Conservation (phyloP, 2,797 vertebrate genomes). For the Arrhamphus sclerolepis region DNA sequence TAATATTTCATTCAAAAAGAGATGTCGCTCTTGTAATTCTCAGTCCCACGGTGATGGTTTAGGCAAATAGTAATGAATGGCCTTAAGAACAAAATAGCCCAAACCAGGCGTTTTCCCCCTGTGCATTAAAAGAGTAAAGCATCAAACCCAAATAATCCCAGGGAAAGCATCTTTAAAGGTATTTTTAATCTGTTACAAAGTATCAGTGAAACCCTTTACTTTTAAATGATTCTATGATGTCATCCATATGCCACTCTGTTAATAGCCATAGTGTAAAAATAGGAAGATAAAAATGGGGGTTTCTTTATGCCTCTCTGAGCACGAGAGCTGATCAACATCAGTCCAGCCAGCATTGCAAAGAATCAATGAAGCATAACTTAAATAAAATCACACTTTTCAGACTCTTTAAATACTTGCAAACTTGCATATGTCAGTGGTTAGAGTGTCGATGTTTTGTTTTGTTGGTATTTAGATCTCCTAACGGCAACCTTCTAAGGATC, state of each 20-base stretch:
- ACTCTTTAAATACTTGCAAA: conserved; percentile 58
- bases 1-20: conserved; percentile 36
- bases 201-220: conserved; percentile 71
- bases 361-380: conserved; percentile 22
- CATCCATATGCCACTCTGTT: conserved; percentile 64
- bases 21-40: conserved; percentile 59
- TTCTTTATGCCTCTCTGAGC: conserved; percentile 36
- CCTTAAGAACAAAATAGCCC: conserved; percentile 72
- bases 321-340: conserved; percentile 17
- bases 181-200: conserved; percentile 14
- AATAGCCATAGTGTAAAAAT: conserved; percentile 58
- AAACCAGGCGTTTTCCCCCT: conserved; percentile 60
- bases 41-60: conserved; percentile 43
- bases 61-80: conserved; percentile 69
- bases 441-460: conserved; percentile 40
- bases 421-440: conserved; percentile 78
- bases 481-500: conserved; percentile 58
- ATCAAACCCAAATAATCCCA: conserved; percentile 53
- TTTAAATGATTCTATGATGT: conserved; percentile 74
- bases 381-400: conserved; percentile 38
- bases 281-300: conserved; percentile 25
- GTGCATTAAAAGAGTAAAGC: conserved; percentile 48
- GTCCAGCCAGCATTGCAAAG: conserved; percentile 2
- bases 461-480: conserved; percentile 47
- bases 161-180: conserved; percentile 59